These are phyloP conservation scores for Sarcophaga bullata DNA, from an alignment of 1,140 invertebrate genomes.

Conservation along the genomic window DNA sequence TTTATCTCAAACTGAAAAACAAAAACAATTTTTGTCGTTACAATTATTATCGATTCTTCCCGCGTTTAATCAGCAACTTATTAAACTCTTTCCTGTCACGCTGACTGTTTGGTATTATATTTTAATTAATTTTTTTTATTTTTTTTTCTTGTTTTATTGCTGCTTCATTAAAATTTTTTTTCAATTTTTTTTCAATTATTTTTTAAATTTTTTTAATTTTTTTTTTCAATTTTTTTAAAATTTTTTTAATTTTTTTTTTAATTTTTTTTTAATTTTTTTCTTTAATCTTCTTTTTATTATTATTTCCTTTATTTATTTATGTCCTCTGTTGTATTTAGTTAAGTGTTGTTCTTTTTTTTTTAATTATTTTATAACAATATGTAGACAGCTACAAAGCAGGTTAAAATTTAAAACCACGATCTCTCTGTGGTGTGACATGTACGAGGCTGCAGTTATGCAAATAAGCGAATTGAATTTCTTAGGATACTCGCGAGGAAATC, in stretches of 20 bases:
- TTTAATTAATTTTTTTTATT: not conserved
- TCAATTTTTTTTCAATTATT: too few species aligned
- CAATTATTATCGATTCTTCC: too few species aligned
- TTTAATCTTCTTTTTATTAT: not conserved
- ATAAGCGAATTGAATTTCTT: conserved; percentile 47
- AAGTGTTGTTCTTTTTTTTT: too few species aligned
- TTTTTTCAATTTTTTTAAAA: too few species aligned
- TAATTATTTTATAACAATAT: conserved; percentile 4
- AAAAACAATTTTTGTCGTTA: not conserved
- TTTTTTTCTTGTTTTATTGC: not conserved
- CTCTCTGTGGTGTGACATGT: conserved; percentile 31
- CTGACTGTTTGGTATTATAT: too few species aligned
- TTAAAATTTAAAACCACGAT: not conserved
- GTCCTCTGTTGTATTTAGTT: too few species aligned
- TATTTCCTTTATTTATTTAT: not conserved
- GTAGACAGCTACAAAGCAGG: too few species aligned
- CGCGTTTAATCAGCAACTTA: too few species aligned
- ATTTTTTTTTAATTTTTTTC: not conserved
- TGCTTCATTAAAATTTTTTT: not conserved
- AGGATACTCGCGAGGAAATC: not conserved
- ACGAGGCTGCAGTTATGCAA: conserved; percentile 53
- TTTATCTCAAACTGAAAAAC: not conserved
- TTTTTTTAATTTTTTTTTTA: not conserved
- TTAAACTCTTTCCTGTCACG: too few species aligned
- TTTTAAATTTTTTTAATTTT: too few species aligned